Base-by-base conservation (phyloP, 23 tunicate species). In the Halocynthia aurantium region DNA sequence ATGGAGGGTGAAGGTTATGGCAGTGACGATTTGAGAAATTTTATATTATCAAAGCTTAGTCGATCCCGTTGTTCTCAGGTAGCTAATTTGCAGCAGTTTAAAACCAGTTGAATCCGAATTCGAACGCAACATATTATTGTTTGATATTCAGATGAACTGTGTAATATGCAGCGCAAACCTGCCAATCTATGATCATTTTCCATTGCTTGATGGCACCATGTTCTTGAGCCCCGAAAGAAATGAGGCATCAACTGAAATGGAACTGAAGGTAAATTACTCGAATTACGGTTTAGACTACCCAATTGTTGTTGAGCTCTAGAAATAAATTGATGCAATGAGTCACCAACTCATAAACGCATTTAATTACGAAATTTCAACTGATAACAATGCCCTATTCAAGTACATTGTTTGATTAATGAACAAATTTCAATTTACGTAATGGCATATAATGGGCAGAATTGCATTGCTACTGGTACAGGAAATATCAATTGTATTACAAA, bases 1-100 rank as follows among this genome's bases (percentile, higher is more conserved):
- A 87, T 93, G 93, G 98, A 93, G 60, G 95, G 96, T 19, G 99
- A 96, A 71, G 99, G 99, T 10, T 96, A 96, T 70, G 99, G 96
- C 12, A 82, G 88, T 52, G 99, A 96, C 56, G 99, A 96, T 71
- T 72, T 85, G n/a, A 85, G 96, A 61, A 96, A 89, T 65, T 85
- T 76, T 17, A 85, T 96, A 21, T 62, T 96, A 71, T 82, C 99
- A 66, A 85, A 89, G 55, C 61, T 96, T 0, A 85, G 93, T 61
- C 64, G 64, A 40, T 91, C 81, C 0, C 68, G 64, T 8, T 92
- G 98, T 65, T 86, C 91, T 6, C 82, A 82, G 88, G 97, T 91
- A 77, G 21, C 77, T 20, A 9, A 51, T 18, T 15, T 13, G 17
- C 63, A n/a, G 17, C 15, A 15, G 17, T 58, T 13, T 58, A 58